Base-by-base conservation (phyloP, 2,113 vertebrate species). In the Corynorhinus townsendii region DNA sequence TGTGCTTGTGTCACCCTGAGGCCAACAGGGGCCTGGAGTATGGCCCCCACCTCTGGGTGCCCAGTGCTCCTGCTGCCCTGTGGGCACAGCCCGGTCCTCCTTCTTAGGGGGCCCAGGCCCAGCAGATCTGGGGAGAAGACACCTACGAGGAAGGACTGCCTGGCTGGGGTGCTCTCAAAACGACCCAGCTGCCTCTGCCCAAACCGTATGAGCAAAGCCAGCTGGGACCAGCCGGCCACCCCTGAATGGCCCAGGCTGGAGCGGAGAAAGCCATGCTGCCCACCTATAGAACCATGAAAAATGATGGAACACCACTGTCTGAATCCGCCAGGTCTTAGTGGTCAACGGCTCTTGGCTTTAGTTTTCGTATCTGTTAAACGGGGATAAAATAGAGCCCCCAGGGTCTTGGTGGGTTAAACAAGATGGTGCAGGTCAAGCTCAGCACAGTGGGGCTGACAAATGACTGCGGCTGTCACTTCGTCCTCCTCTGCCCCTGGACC, bases 241-340 rank as follows among this genome's bases (percentile, higher is more conserved):
- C 64, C 22, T 22, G 8, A 15, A 49, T 24, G 87, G 72, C 72
- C 40, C 6, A 22, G 20, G 43, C 40, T 14, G 26, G 64, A 59
- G n/a, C 16, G 35, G 43, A 22, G 28, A 30, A 40, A 43, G 82
- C 64, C 0, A 4, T 0, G 1, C 33, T 28, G 40, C 38, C 71
- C 10, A 49, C 40, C 62, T 26, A 17, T 2, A 8, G 52, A 26
- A 14, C 40, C 8, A 3, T 0, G 11, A 71, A 20, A 40, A 22
- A 22, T 0, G 16, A 22, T 2, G 7, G 3, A 22, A 24, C 33
- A 1, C 7, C 6, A 49, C 3, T 0, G 1, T n/a, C 62, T 12
- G 49, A 59, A 26, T 6, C 30, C 71, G 35, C 30, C 5, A 30
- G 54, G 12, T 11, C 12, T 16, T 24, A 66, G 45, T 4, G 28